Evolutionary conservation across 2,113 vertebrate genomes (phyloP), one percentile per base, ranked within the genome.

Genomic region (Pluvianellus socialis): DNA sequence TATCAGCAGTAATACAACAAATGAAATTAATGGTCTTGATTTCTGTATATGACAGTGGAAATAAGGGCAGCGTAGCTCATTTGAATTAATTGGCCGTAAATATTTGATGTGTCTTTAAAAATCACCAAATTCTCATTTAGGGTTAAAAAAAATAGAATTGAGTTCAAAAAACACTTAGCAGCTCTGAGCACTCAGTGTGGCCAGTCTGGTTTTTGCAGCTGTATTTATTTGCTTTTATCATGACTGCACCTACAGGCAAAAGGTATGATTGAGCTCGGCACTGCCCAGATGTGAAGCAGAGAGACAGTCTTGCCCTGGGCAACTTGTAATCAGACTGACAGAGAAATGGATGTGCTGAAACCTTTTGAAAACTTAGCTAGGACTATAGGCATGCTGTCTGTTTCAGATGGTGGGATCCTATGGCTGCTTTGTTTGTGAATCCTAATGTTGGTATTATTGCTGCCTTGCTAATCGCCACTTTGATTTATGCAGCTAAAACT

Each of bases 161-260:
- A 53, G 12, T 72, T 88, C 9, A 80, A 55, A 77, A 90, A 80
- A 1, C 12, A 14, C n/a, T 59, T 35, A 22, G 28, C 70, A 88
- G 18, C 33, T 84, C n/a, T 91, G n/a, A 75, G 58, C 27, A 35
- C 27, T 61, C 8, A 1, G 27, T 68, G 40, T 90, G 44, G 38
- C 35, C 76, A 40, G 27, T 14, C 27, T 86, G 68, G 2, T 15
- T 93, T 90, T 72, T 71, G 50, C 92, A 96, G 91, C 91, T 95
- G 84, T 92, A 56, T 94, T 96, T 96, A 71, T 92, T 89, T 92
- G 74, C 56, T 88, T 95, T 71, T 79, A 40, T 68, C 45, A 27
- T 67, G 61, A 50, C 74, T 87, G 73, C 53, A 92, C 53, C 83
- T 94, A 81, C 61, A 89, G 80, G 95, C 82, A 47, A 81, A 81